These are phyloP conservation scores for Zapus hudsonius DNA, from an alignment of 2,113 vertebrate genomes.

Conservation along the genomic window DNA sequence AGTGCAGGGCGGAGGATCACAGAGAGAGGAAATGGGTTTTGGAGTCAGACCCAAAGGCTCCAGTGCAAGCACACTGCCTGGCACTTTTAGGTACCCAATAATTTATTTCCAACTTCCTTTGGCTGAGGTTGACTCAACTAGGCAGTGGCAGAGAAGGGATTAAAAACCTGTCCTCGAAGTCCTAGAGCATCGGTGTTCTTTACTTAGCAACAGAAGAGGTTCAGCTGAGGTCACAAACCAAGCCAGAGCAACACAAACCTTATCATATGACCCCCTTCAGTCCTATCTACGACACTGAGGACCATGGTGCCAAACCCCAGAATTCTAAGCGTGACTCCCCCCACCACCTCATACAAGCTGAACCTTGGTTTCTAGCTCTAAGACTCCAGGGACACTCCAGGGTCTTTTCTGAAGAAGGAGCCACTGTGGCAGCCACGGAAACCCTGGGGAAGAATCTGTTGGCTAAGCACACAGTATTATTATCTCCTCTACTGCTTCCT, in stretches of 20 bases:
- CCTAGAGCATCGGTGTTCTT: neutral
- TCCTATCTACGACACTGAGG: neutral
- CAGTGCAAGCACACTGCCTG: neutral
- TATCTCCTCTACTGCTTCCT: neutral
- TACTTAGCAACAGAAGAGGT: neutral
- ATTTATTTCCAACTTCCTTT: slow-evolving; percentile 40
- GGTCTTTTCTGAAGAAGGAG: neutral
- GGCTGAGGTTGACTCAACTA: neutral
- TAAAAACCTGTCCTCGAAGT: slow-evolving; percentile 24
- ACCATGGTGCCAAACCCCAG: neutral
- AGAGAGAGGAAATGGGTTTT: neutral
- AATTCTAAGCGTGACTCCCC: neutral
- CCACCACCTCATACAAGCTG: neutral
- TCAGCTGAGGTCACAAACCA: neutral
- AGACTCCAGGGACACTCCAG: neutral
- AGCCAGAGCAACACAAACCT: neutral
- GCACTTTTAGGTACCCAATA: neutral
- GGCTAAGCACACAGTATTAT: neutral
- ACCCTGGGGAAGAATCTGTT: neutral
- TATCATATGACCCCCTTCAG: no score
- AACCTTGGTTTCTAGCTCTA: neutral
- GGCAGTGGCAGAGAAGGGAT: neutral
- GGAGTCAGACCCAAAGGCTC: neutral
- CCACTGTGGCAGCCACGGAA: neutral
- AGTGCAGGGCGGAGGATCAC: neutral